Base-by-base conservation (phyloP, 1,140 invertebrate species). In the Caenorhabditis inopinata region DNA sequence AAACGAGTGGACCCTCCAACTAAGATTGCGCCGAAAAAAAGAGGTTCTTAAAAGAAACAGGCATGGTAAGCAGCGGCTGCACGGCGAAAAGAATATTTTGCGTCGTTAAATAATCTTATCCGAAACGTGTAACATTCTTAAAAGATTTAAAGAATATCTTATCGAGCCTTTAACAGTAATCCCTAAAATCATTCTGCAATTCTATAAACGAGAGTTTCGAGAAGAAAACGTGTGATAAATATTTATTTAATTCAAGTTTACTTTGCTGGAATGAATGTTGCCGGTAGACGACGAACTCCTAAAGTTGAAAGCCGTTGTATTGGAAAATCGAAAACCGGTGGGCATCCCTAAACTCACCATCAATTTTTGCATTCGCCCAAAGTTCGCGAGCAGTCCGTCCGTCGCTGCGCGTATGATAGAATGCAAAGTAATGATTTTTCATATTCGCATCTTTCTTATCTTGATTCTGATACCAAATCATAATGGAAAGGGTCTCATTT, bases 381-480 rank as follows among this genome's bases (percentile, higher is more conserved):
- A 68, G n/a, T 42, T 68, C 58, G 38, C 58, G 58, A 38, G 58
- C 58, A 18, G 58, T 68, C 32, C 32, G 12, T 42, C 32, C 58
- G 38, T 42, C 58, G 27, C 58, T 68, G 14, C 21, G 32, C 16
- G 73, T 76, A 32, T 81, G 79, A 32, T 81, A 76, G 14, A 81
- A 45, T 2, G 79, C 79, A 16, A 81, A 81, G 25, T 76, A 81
- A 29, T 81, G 79, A 12, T 27, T 42, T 23, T 76, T 38, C 4
- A n/a, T 21, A 25, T 46, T 76, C 4, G 16, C 35, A 25, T 76
- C 79, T n/a, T 46, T 45, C n/a, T 23, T 51, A 3, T 68, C 51
- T 35, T 58, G 25, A 48, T 76, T 81, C 46, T 81, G 74, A 48
- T 75, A 81, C 47, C 49, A 58, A 48, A 81, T 74, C 23, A 45